Percentiles rank a stretch among this genome's conserved stretches.
These are phyloP conservation scores for Fissipunctia ypsillon DNA, from an alignment of 2,888 invertebrate genomes.

Conservation along the genomic window DNA sequence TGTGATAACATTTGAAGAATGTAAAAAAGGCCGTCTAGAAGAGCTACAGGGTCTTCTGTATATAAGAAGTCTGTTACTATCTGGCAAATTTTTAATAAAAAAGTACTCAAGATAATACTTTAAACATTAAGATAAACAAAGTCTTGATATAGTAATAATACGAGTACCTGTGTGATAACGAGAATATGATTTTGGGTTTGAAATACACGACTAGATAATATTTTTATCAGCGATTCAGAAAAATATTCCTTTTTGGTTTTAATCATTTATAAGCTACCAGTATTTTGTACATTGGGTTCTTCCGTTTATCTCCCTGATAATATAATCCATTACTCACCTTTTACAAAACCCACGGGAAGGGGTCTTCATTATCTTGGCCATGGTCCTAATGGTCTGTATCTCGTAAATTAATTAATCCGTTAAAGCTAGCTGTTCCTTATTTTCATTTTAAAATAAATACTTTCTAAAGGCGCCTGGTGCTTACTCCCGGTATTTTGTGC, in stretches of 20 bases:
- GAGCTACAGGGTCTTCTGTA: too few relatives aligned
- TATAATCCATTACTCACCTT: conserved; percentile 46
- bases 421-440: conserved; percentile 19
- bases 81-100: too few relatives aligned
- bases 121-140: too few relatives aligned
- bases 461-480: neutral
- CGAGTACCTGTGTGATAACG: too few relatives aligned
- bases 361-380: conserved; percentile 50
- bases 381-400: conserved; percentile 35
- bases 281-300: neutral
- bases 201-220: neutral
- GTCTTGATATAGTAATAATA: too few relatives aligned
- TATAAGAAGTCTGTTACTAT: too few relatives aligned
- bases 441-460: conserved; percentile 7
- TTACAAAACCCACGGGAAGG: conserved; percentile 37
- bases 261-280: neutral
- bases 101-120: too few relatives aligned
- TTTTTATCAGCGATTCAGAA: neutral
- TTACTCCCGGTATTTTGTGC: neutral
- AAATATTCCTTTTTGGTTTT: neutral
- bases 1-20: too few relatives aligned
- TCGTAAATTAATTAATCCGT: conserved; percentile 46
- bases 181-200: too few relatives aligned
- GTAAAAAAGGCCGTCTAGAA: too few relatives aligned
- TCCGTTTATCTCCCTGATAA: conserved; percentile 25